Evolutionary conservation across 1,140 invertebrate genomes (phyloP).

Genomic region (Megalonaias nervosa): DNA sequence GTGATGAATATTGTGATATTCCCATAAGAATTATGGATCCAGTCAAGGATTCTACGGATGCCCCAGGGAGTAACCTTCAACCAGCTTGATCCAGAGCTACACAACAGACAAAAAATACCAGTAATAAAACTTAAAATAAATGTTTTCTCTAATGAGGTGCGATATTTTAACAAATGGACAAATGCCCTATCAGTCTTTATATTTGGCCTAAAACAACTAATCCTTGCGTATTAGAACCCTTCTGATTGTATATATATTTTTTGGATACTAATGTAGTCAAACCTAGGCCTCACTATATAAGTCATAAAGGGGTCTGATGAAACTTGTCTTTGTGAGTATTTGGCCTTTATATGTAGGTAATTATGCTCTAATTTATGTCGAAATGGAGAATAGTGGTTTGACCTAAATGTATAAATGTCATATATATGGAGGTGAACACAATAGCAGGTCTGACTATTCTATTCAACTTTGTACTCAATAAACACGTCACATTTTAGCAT

Average conservation of each 20-base stretch:
- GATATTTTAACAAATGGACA: not conserved
- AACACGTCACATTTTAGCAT: too few species aligned
- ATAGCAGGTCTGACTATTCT: too few species aligned
- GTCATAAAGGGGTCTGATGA: too few species aligned
- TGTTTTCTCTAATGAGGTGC: not conserved
- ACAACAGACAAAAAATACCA: not conserved
- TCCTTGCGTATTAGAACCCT: not conserved
- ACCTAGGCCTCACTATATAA: too few species aligned
- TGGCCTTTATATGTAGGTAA: too few species aligned
- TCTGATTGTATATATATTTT: not conserved
- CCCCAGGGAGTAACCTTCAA: slow-evolving; percentile 76
- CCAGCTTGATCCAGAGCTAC: slow-evolving; percentile 58
- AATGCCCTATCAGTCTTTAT: not conserved
- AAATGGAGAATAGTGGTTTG: too few species aligned
- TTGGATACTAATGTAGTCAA: not conserved
- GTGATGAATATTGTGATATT: slow-evolving; percentile 78
- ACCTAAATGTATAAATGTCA: too few species aligned
- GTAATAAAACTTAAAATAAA: not conserved
- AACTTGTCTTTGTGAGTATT: too few species aligned
- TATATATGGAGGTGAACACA: too few species aligned
- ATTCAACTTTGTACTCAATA: too few species aligned
- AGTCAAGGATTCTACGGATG: slow-evolving; percentile 78
- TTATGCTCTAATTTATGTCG: too few species aligned
- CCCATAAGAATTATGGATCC: slow-evolving; percentile 77
- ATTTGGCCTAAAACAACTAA: not conserved